Evolutionary conservation across 2,888 invertebrate species (phyloP), one percentile per base, ranked within the genome.

Genomic region (Calameuta idolon): DNA sequence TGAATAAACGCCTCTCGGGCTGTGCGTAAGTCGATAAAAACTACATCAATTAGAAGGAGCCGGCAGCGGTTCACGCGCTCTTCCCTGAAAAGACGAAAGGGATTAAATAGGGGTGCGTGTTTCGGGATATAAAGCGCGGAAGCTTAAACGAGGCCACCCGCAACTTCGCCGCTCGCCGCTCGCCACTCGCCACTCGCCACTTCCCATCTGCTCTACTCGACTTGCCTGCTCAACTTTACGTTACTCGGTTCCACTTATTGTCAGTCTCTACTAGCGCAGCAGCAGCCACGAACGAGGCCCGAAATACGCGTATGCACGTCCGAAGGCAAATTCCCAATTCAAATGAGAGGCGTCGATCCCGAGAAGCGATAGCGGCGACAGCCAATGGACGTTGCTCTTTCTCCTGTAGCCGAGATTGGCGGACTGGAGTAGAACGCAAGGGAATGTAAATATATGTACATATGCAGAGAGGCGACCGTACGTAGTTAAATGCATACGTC

Each of bases 41-140:
- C 85, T 87, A 87, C 89, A 87, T 87, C 87, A 89, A 89, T 89
- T 90, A 89, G 86, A 89, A 84, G 79, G 82, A 82, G 83, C 84
- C 82, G 85, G 80, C 23, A 23, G 40, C 81, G 84, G 85, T 87
- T 87, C 82, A 81, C 85, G 83, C 83, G 84, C 84, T 79, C 68
- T 69, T 31, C 76, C 77, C 71, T 76, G 75, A 77, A 83, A 80
- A 78, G 81, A 40, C 69, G 69, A 75, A 83, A 84, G 83, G 81
- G 83, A 83, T 85, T 85, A 82, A 86, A 84, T 85, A 82, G 80
- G 81, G 81, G 79, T 82, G 85, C 86, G 85, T 83, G 83, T 85
- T 85, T 83, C 79, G 83, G 83, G 81, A 55, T 55, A 55, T 75
- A 83, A 77, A 77, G 80, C 77, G 78, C 75, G 79, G 75, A 82